Evolutionary conservation across 2,888 invertebrate genomes (phyloP).

Genomic region (Leptinotarsa juncta): DNA sequence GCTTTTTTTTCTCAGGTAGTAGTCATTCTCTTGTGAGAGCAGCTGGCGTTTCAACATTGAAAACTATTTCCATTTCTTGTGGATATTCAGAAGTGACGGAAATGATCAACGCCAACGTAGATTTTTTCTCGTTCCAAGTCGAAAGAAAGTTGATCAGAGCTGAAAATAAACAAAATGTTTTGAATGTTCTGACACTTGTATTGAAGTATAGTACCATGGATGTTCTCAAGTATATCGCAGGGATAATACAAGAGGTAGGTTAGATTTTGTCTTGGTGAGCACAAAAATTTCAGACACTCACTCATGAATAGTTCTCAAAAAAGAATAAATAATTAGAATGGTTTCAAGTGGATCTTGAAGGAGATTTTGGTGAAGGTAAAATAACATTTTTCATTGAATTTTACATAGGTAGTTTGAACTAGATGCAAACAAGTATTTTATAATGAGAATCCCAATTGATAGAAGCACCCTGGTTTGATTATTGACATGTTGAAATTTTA

Average conservation of each 20-base stretch:
- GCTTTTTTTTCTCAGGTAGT: slow-evolving; percentile 69
- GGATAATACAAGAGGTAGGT: slow-evolving; percentile 77
- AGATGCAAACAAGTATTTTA: too few relatives aligned
- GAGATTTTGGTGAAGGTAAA: too few relatives aligned
- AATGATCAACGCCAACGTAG: slow-evolving; percentile 77
- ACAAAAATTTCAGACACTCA: too few relatives aligned
- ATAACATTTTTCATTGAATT: too few relatives aligned
- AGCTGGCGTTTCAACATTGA: slow-evolving; percentile 72
- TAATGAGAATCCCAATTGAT: too few relatives aligned
- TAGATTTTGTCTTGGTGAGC: neutral
- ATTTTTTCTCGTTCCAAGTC: slow-evolving; percentile 80
- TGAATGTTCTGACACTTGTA: slow-evolving; percentile 79
- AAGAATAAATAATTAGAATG: too few relatives aligned
- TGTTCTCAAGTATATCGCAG: slow-evolving; percentile 74
- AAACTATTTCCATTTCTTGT: slow-evolving; percentile 71
- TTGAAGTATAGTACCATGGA: slow-evolving; percentile 76
- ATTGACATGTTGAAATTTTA: too few relatives aligned
- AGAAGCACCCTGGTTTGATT: too few relatives aligned
- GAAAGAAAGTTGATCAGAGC: slow-evolving; percentile 73
- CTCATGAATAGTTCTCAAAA: too few relatives aligned
- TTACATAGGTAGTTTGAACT: too few relatives aligned
- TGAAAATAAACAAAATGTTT: slow-evolving; percentile 73
- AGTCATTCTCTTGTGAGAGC: slow-evolving; percentile 73
- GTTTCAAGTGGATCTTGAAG: too few relatives aligned
- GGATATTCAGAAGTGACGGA: slow-evolving; percentile 69